Conservation (phyloP, 1,140 invertebrate genomes). For the Thaumetopoea pityocampa region DNA sequence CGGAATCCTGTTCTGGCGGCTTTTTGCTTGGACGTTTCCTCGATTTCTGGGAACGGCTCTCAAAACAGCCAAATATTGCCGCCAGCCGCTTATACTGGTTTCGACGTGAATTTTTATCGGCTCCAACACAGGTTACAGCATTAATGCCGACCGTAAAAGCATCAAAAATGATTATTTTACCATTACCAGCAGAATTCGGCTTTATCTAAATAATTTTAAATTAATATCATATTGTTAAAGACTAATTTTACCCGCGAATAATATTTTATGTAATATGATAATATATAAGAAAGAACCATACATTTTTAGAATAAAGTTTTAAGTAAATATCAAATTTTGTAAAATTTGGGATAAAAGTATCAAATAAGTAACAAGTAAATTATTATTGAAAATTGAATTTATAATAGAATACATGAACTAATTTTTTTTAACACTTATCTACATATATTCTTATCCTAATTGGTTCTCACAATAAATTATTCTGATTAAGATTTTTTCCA, state of each 20-base stretch:
- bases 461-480: too few species aligned
- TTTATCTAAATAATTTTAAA: constrained; percentile 1
- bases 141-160: constrained; percentile 50
- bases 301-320: too few species aligned
- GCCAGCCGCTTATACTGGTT: constrained; percentile 69
- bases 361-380: too few species aligned
- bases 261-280: background rate
- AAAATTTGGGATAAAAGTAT: too few species aligned
- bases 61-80: constrained; percentile 63
- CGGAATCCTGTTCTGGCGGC: constrained; percentile 66
- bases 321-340: too few species aligned
- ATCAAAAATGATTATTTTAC: constrained; percentile 27
- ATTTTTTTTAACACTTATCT: too few species aligned
- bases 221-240: constrained; percentile 5
- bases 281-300: too few species aligned
- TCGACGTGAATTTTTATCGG: constrained; percentile 70
- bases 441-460: too few species aligned
- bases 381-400: too few species aligned
- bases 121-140: constrained; percentile 52
- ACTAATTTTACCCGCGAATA: too few species aligned
- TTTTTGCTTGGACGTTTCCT: constrained; percentile 70
- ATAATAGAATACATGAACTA: too few species aligned
- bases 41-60: constrained; percentile 62
- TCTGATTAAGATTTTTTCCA: too few species aligned
- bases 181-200: constrained; percentile 5